phyloP scores from a whole-genome alignment of 2,113 vertebrate species.

The Elachura formosa region DNA sequence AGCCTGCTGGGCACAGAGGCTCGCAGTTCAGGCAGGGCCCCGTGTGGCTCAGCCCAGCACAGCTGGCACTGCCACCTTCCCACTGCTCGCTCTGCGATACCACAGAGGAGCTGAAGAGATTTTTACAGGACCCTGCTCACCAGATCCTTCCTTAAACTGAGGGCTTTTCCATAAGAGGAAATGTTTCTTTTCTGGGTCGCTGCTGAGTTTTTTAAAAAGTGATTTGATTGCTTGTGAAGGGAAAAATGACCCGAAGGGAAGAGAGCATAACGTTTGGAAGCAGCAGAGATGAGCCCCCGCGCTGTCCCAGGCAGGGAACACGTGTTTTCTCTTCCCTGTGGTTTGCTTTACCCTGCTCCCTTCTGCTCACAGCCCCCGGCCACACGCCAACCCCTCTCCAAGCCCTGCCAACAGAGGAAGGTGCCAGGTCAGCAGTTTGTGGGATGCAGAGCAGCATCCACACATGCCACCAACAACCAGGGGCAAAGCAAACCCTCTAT shows the following conservation, averaged over 20 bases:
- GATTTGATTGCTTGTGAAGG: constrained; percentile 21
- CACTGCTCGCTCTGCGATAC: fast-evolving
- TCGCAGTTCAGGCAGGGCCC: neutral
- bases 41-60: neutral
- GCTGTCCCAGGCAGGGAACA: constrained; percentile 1
- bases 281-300: neutral
- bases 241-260: constrained; percentile 39
- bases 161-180: constrained; percentile 55
- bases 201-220: constrained; percentile 32
- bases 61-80: fast-evolving
- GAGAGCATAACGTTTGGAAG: neutral
- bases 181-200: constrained; percentile 50
- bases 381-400: fast-evolving
- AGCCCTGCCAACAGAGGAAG: neutral
- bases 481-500: neutral
- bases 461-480: fast-evolving
- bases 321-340: constrained; percentile 10
- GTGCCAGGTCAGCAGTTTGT: neutral
- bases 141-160: neutral
- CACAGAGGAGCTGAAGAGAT: neutral
- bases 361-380: fast-evolving
- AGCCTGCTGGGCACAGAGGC: neutral
- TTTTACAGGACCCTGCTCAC: neutral
- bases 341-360: neutral
- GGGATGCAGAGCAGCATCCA: neutral